Evolutionary conservation across 2,113 vertebrate genomes (phyloP), one percentile per base, ranked within the genome.

Genomic region (Cardinalis cardinalis): DNA sequence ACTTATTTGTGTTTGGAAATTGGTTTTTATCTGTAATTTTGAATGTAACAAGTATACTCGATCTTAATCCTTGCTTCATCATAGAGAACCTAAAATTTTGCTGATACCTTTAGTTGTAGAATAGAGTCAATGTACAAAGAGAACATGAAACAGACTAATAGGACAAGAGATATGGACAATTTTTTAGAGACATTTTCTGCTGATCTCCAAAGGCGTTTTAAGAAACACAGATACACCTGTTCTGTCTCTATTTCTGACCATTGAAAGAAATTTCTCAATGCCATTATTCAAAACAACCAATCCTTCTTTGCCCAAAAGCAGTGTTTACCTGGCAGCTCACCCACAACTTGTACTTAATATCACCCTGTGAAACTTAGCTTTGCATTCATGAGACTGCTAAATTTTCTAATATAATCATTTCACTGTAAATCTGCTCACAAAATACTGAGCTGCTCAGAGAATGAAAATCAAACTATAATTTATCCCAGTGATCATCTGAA

Each of bases 1-100:
- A 83, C 20, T 87, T 93, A 89, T 94, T 94, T 95, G 72, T 88
- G 70, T 91, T 92, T 93, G 76, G 46, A 78, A 96, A 94, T 87
- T 28, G 16, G 38, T 60, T 84, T 91, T 95, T 90, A 89, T 92
- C 41, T 94, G 70, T 90, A 95, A 52, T 93, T 96, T 94, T 87
- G 7, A 83, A 69, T 70, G 36, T 88, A 95, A 93, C 69, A 26
- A 90, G 55, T 40, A 78, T 48, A 88, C 46, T 70, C 77, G 59
- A 53, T 78, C 44, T 85, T 87, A 87, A 59, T 53, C 19, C 51
- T 49, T 89, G 56, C 19, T 91, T 96, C 38, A 59, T 86, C 81
- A 68, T 6, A 36, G 32, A 74, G 3, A 61, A 46, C 17, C 6
- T 44, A 60, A 72, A 68, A 31, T 84, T 84, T 59, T 58, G 18